phyloP scores from a whole-genome alignment of 1,140 invertebrate species.

The Anadara kagoshimensis region DNA sequence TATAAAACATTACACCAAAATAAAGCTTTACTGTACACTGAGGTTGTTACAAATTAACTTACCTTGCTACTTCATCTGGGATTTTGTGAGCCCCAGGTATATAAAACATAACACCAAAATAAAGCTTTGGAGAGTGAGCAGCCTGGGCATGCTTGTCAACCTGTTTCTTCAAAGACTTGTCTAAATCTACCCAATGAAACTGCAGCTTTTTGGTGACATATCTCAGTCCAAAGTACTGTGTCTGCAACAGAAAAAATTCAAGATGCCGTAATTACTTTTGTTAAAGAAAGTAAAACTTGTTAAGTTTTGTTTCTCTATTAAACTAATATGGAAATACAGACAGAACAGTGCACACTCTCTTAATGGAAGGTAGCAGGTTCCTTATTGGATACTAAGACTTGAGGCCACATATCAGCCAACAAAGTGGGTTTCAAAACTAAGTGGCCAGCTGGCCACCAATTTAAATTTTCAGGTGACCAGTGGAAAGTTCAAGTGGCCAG shows the following conservation, averaged over 20 bases:
- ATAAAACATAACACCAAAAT: slow-evolving; percentile 94
- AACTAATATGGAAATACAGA: no score
- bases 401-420: no score
- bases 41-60: slow-evolving; percentile 21
- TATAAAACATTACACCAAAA: slow-evolving; percentile 94
- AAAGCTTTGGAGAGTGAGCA: slow-evolving; percentile 78
- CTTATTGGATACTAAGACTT: no score
- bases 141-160: slow-evolving; percentile 89
- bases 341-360: no score
- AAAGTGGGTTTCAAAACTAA: no score
- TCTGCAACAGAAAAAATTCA: slow-evolving; percentile 52
- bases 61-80: slow-evolving; percentile 90
- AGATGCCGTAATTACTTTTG: no score
- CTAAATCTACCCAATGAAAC: slow-evolving; percentile 90
- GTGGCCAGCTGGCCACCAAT: no score
- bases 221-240: slow-evolving; percentile 69
- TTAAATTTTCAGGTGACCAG: no score
- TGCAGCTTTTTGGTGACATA: slow-evolving; percentile 72
- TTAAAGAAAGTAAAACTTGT: no score
- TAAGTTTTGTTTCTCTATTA: no score
- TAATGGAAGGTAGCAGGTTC: no score
- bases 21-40: slow-evolving; percentile 70
- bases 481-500: no score
- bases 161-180: slow-evolving; percentile 93
- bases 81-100: slow-evolving; percentile 81